A percentile compares a stretch with the other conserved stretches of the same genome.
Evolutionary conservation across 2,113 vertebrate species (phyloP).

Genomic region (Bufo bufo): DNA sequence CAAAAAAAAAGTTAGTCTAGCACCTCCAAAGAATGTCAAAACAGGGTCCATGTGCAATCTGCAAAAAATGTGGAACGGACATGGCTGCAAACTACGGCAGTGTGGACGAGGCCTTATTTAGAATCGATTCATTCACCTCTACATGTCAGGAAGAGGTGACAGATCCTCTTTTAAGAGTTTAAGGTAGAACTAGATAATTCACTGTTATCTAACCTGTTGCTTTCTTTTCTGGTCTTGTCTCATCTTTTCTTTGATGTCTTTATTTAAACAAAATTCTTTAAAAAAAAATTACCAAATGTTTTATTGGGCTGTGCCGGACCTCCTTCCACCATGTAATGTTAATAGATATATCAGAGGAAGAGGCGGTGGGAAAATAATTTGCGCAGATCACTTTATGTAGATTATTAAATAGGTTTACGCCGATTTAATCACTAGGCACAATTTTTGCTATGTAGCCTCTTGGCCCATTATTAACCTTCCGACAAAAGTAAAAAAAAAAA

Average conservation of each 20-base stretch:
- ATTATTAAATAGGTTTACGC: conserved; percentile 28
- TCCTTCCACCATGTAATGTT: conserved; percentile 14
- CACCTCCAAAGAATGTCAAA: too few relatives aligned
- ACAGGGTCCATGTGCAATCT: too few relatives aligned
- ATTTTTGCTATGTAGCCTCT: conserved; percentile 21
- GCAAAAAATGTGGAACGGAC: too few relatives aligned
- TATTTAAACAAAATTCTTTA: neutral
- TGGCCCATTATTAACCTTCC: conserved; percentile 7
- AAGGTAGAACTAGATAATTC: too few relatives aligned
- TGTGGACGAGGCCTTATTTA: too few relatives aligned
- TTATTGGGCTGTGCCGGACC: neutral
- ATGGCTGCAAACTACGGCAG: too few relatives aligned
- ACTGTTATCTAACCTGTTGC: neutral
- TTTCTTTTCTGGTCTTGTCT: neutral
- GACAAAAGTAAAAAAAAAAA: conserved; percentile 45
- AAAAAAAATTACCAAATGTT: neutral
- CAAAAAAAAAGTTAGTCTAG: too few relatives aligned
- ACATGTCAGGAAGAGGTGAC: too few relatives aligned
- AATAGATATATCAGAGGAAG: conserved; percentile 32
- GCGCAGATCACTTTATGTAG: neutral
- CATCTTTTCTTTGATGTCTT: neutral
- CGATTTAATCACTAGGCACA: conserved; percentile 16
- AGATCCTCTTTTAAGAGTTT: too few relatives aligned
- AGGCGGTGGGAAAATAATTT: conserved; percentile 10
- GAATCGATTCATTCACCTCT: too few relatives aligned